A percentile compares a stretch with the other conserved stretches of the same genome.
Conservation (phyloP, 1,140 invertebrate genomes). For the Ceratoteleas bidentatus region DNA sequence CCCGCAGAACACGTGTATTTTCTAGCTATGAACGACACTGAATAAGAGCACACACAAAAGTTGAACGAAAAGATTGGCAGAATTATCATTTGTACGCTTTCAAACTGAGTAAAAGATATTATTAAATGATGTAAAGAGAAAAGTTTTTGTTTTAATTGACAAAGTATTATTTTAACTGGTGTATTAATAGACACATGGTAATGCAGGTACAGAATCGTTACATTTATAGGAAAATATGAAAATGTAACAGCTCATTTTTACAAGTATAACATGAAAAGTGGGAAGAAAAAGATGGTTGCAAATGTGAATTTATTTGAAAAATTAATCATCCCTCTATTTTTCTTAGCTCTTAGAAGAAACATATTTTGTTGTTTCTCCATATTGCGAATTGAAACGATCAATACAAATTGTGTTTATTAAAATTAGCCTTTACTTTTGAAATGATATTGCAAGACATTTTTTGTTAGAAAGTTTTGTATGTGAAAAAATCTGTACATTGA, state of each 20-base stretch:
- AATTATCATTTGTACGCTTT: too few species aligned
- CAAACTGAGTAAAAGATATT: too few species aligned
- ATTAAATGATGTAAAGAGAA: too few species aligned
- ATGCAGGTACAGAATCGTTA: conserved; percentile 17
- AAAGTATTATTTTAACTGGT: not conserved
- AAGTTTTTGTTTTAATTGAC: too few species aligned
- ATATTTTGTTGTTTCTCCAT: not conserved
- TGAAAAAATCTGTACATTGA: too few species aligned
- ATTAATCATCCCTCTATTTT: not conserved
- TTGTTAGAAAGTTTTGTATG: too few species aligned
- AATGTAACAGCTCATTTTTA: not conserved
- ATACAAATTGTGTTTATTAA: not conserved
- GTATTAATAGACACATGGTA: conserved; percentile 11
- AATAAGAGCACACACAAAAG: too few species aligned
- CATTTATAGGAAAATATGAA: not conserved
- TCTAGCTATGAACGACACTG: not conserved
- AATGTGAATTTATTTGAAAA: not conserved
- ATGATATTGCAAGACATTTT: too few species aligned
- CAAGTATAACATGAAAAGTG: too few species aligned
- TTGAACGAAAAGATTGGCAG: too few species aligned
- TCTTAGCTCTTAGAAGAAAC: not conserved
- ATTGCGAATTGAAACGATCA: not conserved
- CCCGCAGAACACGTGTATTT: conserved; percentile 9
- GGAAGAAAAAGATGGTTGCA: not conserved
- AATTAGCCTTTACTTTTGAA: too few species aligned